Evolutionary conservation across 2,888 invertebrate genomes (phyloP).

Genomic region (Papilio elwesi): DNA sequence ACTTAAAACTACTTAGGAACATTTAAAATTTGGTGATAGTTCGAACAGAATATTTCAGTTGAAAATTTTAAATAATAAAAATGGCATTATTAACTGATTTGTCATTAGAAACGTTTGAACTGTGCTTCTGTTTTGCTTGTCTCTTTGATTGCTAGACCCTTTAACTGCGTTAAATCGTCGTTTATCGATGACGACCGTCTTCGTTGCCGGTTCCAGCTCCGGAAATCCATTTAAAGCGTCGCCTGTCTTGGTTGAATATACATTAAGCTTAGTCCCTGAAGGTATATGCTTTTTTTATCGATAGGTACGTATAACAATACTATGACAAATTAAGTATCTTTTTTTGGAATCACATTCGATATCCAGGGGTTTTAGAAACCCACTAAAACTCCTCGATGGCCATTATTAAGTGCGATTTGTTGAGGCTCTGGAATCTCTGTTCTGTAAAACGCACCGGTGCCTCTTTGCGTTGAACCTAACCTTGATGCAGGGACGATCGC

Average conservation of each 20-base stretch:
- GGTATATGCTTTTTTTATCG: neutral
- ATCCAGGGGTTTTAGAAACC: too few relatives aligned
- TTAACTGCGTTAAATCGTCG: conserved; percentile 27
- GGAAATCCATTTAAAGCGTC: conserved; percentile 9
- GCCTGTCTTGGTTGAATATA: neutral
- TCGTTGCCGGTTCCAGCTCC: conserved; percentile 14
- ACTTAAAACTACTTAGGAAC: too few relatives aligned
- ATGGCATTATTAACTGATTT: neutral
- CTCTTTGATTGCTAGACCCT: conserved; percentile 6
- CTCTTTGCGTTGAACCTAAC: too few relatives aligned
- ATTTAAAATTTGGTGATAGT: too few relatives aligned
- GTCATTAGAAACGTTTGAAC: neutral
- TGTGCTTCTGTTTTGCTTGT: conserved; percentile 15
- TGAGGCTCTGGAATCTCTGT: too few relatives aligned
- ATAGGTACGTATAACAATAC: neutral
- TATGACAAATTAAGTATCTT: too few relatives aligned
- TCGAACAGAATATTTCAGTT: neutral
- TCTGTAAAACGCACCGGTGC: too few relatives aligned
- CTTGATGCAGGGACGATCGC: too few relatives aligned
- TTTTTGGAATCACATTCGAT: too few relatives aligned
- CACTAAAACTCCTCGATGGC: too few relatives aligned
- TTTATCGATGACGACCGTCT: conserved; percentile 22
- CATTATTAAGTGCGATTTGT: too few relatives aligned
- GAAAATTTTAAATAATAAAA: neutral
- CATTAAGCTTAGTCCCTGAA: neutral